A percentile compares a stretch with the other conserved stretches of the same genome.
Evolutionary conservation across 2,797 vertebrate species (phyloP).

Genomic region (Salmo trutta): DNA sequence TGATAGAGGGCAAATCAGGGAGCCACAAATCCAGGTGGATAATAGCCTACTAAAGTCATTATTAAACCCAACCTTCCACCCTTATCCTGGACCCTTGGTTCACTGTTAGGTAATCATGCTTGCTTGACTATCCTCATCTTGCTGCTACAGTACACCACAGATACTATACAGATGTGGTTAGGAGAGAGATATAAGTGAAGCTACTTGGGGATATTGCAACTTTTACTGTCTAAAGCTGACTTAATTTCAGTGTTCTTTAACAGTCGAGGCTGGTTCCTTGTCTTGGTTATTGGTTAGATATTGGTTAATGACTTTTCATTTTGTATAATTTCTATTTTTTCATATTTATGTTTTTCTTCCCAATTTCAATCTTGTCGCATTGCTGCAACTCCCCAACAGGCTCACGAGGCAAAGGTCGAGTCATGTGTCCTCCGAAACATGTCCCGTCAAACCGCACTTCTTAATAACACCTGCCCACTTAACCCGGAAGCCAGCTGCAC

Average conservation of each 20-base stretch:
- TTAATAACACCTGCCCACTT: no score
- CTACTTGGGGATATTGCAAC: not conserved
- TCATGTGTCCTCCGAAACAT: no score
- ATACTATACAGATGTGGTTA: not conserved
- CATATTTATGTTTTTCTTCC: no score
- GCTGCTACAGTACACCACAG: not conserved
- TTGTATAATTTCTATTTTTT: no score
- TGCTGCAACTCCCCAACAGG: no score
- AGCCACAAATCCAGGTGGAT: slow-evolving; percentile 35
- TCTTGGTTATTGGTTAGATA: slow-evolving; percentile 18
- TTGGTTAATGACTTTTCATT: slow-evolving; percentile 30
- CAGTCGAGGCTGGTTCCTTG: not conserved
- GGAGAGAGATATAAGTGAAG: not conserved
- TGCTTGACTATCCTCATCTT: not conserved
- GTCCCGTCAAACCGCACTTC: no score
- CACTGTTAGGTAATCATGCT: slow-evolving; percentile 9
- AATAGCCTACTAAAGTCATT: slow-evolving; percentile 30
- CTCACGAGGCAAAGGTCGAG: no score
- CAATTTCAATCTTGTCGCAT: no score
- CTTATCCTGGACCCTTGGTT: slow-evolving; percentile 11
- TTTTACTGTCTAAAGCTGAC: not conserved
- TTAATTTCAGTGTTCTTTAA: not conserved
- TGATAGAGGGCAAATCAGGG: slow-evolving; percentile 23
- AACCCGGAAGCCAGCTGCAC: no score
- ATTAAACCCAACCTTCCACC: slow-evolving; percentile 24